Evolutionary conservation across 2,113 vertebrate species (phyloP), one percentile per base, ranked within the genome.

Genomic region (Toxotes chatareus): DNA sequence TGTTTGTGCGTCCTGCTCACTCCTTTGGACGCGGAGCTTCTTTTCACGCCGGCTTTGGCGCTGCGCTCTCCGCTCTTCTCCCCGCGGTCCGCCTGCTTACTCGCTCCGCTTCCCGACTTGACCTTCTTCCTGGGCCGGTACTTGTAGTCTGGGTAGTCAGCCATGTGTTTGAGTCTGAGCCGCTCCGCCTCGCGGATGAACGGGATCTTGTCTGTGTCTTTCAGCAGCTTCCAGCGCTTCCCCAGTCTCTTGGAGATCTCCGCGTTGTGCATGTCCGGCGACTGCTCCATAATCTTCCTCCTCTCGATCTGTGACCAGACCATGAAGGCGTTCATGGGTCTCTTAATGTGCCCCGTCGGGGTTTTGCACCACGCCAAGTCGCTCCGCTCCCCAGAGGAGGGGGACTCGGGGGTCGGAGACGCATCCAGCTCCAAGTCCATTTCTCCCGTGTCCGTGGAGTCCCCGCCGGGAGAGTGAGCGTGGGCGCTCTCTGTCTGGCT

Each of bases 131-230:
- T 94, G 85, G 98, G 98, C 83, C 98, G 96, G 95, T 99, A 99
- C 96, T 99, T 99, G 95, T 99, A 99, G 96, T 99, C 97, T 76
- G 98, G 98, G 86, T 99, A 99, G 96, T 99, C 98, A 81, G 97
- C 97, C 97, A 99, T 99, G 97, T 99, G 98, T 94, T 99, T 98
- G 84, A 99, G 97, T 59, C 98, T 93, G 86, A 99, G 96, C 82
- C 98, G 96, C 96, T 99, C 98, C 84, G 98, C 98, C 94, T 99
- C 98, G 85, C 97, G 96, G 90, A 99, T 98, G 93, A 99, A 99
- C 56, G 98, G 98, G 91, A 99, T 98, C 96, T 99, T 99, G 94
- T 99, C 98, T 61, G 95, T 95, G 96, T 99, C 98, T 86, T 97
- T 97, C 75, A 99, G 97, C 93, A 98, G 96, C 93, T 99, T 98